Evolutionary conservation across 2,888 invertebrate species (phyloP).

Genomic region (Folsomia candida): DNA sequence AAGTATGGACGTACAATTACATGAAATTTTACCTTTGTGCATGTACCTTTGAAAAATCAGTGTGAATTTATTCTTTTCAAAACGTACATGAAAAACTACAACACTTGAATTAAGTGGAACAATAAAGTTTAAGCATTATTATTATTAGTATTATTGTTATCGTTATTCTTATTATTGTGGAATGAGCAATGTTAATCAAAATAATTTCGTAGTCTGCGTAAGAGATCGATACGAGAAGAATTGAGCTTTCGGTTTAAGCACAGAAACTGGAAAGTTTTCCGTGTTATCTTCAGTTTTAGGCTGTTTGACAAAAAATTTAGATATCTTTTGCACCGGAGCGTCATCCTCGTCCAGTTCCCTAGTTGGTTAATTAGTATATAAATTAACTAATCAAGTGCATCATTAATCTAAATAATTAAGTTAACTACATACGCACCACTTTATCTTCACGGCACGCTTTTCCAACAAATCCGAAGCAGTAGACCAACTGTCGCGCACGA

Average conservation of each 20-base stretch:
- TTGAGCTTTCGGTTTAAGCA: conserved; percentile 33
- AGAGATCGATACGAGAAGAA: conserved; percentile 45
- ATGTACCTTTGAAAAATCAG: not conserved
- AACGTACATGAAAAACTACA: not conserved
- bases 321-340: conserved; percentile 42
- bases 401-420: not conserved
- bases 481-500: conserved; percentile 97
- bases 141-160: too few relatives aligned
- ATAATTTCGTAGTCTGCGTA: conserved; percentile 33
- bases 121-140: not conserved
- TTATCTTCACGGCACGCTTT: conserved; percentile 66
- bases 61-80: not conserved
- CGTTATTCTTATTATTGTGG: not conserved
- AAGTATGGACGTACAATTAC: not conserved
- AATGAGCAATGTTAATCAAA: conserved; percentile 15
- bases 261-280: conserved; percentile 2
- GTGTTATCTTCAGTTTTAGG: conserved; percentile 1
- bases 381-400: not conserved
- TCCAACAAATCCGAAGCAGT: conserved; percentile 79
- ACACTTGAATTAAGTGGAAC: not conserved
- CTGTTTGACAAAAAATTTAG: conserved; percentile 38
- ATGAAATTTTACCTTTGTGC: not conserved
- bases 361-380: conserved; percentile 3
- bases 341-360: conserved; percentile 46
- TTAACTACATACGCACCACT: conserved; percentile 62